These are phyloP conservation scores for Stenoptilia bipunctidactyla DNA, from an alignment of 2,888 invertebrate species.

Conservation along the genomic window DNA sequence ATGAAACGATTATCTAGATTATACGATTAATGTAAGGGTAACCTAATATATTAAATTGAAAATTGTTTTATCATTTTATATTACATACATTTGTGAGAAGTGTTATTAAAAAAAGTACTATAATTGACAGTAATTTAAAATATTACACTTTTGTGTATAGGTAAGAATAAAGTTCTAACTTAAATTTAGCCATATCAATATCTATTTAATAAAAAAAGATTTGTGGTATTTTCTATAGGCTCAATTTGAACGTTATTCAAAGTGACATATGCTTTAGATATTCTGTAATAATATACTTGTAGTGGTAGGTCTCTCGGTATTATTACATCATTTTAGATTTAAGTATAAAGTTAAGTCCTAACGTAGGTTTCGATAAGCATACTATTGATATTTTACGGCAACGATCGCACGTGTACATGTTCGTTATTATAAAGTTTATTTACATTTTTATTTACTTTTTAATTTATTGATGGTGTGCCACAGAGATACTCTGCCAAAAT, in stretches of 20 bases:
- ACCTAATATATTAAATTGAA: constrained; percentile 70
- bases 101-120: constrained; percentile 60
- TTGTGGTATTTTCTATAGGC: constrained; percentile 73
- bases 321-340: constrained; percentile 56
- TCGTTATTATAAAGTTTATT: constrained; percentile 66
- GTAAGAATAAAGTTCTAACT: constrained; percentile 68
- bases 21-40: constrained; percentile 72
- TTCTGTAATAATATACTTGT: constrained; percentile 71
- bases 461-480: constrained; percentile 71
- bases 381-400: constrained; percentile 65
- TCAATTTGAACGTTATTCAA: constrained; percentile 72
- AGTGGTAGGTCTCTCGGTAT: constrained; percentile 65
- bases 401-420: constrained; percentile 66
- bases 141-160: constrained; percentile 72
- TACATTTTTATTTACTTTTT: constrained; percentile 68
- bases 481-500: constrained; percentile 72
- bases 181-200: constrained; percentile 74
- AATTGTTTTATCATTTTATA: constrained; percentile 74
- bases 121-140: constrained; percentile 68
- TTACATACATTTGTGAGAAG: constrained; percentile 71
- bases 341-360: constrained; percentile 57
- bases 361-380: constrained; percentile 55
- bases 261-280: constrained; percentile 72
- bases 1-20: constrained; percentile 73
- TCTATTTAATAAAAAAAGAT: constrained; percentile 72